Evolutionary conservation across 2,888 invertebrate species (phyloP), one percentile per base, ranked within the genome.

Genomic region (Cephus sareptanus): DNA sequence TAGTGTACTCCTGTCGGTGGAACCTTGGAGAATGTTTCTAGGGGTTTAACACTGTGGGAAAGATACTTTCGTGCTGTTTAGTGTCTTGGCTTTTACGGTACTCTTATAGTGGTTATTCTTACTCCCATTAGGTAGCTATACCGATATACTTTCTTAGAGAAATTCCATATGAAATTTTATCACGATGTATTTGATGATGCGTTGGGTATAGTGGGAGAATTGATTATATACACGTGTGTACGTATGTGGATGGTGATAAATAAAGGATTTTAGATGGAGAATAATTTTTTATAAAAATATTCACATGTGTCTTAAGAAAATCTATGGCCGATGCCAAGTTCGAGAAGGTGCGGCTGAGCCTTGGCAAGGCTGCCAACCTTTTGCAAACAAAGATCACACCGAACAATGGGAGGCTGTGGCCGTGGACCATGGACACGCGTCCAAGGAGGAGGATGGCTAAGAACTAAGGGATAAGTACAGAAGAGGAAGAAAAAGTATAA

Each of bases 401-500:
- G 80, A 81, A 84, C 82, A 84, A 84, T 84, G 78, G 80, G 76
- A 79, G 79, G 80, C 76, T 82, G 81, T 80, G 83, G 81, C 82
- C 79, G 78, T 75, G 77, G 79, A 79, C 80, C 77, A 77, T 75
- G 73, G 77, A 77, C 56, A 56, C 56, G 56, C 56, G 56, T 56
- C 23, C 56, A 56, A 23, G 9, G 56, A 23, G 56, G 56, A 56
- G 56, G 56, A 56, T 56, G 56, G 56, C 23, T 56, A 56, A 23
- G 56, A 56, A 56, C 56, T 56, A 56, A 56, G 23, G 56, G 56
- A 56, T 56, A 56, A 56, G 56, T 56, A 56, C 56, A 56, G 23
- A 56, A 56, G 23, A 56, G 56, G 23, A 56, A 56, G 56, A 56
- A 56, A 56, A 56, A 56, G 56, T 56, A 0, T 56, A 56, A 56